phyloP scores from a whole-genome alignment of 1,140 invertebrate genomes.

The Danaus melanippus region DNA sequence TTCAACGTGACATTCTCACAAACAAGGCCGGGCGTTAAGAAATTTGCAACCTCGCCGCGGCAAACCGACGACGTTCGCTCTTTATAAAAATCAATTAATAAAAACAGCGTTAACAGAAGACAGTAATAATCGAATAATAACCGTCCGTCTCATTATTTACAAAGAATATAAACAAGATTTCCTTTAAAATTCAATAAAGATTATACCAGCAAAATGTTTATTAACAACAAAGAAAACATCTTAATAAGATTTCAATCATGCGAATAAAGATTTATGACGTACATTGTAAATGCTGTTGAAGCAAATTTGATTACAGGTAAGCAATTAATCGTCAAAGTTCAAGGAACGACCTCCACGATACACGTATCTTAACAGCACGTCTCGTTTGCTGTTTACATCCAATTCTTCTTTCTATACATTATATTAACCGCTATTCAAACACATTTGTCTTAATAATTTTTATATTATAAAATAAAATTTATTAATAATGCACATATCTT shows the following conservation, averaged over 20 bases:
- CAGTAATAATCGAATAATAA: neutral
- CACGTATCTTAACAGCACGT: neutral
- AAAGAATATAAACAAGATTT: slow-evolving; percentile 1
- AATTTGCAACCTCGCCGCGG: slow-evolving; percentile 51
- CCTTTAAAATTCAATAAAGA: neutral
- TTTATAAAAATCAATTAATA: slow-evolving; percentile 46
- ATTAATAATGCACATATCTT: too few relatives aligned
- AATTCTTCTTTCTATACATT: too few relatives aligned
- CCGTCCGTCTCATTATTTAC: too few relatives aligned
- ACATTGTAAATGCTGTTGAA: slow-evolving; percentile 2
- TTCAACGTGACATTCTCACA: slow-evolving; percentile 58
- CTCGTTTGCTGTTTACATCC: too few relatives aligned
- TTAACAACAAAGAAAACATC: too few relatives aligned
- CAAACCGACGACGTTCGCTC: slow-evolving; percentile 25
- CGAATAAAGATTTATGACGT: neutral
- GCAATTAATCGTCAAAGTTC: slow-evolving; percentile 17
- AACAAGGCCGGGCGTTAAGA: slow-evolving; percentile 45
- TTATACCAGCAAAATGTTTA: too few relatives aligned
- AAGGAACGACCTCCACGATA: slow-evolving; percentile 14
- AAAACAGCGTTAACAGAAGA: slow-evolving; percentile 25
- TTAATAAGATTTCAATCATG: too few relatives aligned
- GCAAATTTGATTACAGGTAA: slow-evolving; percentile 3
- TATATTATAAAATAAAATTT: too few relatives aligned
- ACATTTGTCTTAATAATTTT: too few relatives aligned
- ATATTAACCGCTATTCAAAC: too few relatives aligned